A percentile compares a stretch with the other conserved stretches of the same genome.
Evolutionary conservation across 1,140 invertebrate species (phyloP).

Genomic region (Phenacoccus solenopsis): DNA sequence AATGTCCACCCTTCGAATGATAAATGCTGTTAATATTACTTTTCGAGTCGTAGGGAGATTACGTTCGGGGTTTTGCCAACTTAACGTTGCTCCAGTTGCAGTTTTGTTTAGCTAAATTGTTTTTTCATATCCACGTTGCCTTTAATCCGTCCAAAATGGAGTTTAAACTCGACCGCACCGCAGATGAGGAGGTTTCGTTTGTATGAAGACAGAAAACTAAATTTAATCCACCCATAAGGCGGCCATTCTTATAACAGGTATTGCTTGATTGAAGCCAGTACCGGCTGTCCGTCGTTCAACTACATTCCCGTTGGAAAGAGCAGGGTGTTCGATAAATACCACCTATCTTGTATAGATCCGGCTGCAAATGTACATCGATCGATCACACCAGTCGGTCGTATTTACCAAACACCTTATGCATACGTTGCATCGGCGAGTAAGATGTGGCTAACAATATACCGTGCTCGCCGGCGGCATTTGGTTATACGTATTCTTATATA

Average conservation of each 20-base stretch:
- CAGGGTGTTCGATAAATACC: neutral
- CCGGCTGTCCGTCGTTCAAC: neutral
- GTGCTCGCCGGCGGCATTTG: neutral
- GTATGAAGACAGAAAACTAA: no score
- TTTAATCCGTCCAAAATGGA: no score
- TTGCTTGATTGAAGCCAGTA: neutral
- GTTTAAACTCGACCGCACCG: no score
- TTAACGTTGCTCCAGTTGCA: no score
- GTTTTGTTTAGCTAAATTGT: neutral
- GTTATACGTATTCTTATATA: no score
- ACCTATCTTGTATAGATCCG: no score
- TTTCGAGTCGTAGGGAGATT: neutral
- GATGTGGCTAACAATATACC: neutral
- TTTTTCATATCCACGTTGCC: neutral
- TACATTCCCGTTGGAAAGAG: neutral
- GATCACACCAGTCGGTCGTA: neutral
- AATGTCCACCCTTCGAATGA: constrained; percentile 7
- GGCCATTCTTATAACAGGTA: no score
- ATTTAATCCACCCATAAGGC: neutral
- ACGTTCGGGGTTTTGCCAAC: neutral
- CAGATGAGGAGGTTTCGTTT: no score
- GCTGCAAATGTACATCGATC: neutral
- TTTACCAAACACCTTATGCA: neutral
- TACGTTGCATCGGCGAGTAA: neutral
- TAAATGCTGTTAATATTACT: constrained; percentile 9